A percentile compares a stretch with the other conserved stretches of the same genome.
Evolutionary conservation across 2,113 vertebrate genomes (phyloP).

Genomic region (Plotosus lineatus): DNA sequence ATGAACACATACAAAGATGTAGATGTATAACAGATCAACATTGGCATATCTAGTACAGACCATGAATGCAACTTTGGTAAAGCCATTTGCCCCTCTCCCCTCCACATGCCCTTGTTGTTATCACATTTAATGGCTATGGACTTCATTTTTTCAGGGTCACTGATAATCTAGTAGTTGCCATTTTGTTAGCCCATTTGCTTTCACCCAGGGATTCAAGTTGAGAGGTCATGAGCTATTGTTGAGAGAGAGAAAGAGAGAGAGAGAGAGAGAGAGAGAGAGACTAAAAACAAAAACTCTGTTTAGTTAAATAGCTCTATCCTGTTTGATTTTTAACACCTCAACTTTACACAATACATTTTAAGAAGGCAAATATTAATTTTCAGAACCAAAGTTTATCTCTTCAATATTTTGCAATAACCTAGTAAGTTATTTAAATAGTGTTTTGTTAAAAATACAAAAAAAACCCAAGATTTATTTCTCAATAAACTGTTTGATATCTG

Average conservation of each 20-base stretch:
- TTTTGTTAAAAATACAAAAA: no score
- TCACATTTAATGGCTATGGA: constrained; percentile 49
- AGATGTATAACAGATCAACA: not conserved
- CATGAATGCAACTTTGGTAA: not conserved
- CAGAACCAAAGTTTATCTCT: no score
- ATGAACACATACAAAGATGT: not conserved
- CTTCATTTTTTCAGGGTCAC: constrained; percentile 59
- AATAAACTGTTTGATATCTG: no score
- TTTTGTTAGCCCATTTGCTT: constrained; percentile 47
- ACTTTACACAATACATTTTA: not conserved
- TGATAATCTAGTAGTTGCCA: constrained; percentile 51
- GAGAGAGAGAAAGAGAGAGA: not conserved
- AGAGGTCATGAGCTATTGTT: constrained; percentile 29
- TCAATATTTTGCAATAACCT: no score
- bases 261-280: not conserved
- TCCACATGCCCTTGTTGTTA: constrained; percentile 24
- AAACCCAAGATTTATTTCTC: no score
- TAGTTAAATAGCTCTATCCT: not conserved
- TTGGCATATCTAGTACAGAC: not conserved
- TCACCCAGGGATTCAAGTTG: constrained; percentile 38
- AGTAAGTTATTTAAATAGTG: no score
- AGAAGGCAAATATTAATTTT: not conserved
- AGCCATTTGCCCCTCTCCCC: no score
- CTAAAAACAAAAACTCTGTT: not conserved
- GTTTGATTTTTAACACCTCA: not conserved